phyloP scores from a whole-genome alignment of 2,113 vertebrate species.

The Nerophis ophidion region DNA sequence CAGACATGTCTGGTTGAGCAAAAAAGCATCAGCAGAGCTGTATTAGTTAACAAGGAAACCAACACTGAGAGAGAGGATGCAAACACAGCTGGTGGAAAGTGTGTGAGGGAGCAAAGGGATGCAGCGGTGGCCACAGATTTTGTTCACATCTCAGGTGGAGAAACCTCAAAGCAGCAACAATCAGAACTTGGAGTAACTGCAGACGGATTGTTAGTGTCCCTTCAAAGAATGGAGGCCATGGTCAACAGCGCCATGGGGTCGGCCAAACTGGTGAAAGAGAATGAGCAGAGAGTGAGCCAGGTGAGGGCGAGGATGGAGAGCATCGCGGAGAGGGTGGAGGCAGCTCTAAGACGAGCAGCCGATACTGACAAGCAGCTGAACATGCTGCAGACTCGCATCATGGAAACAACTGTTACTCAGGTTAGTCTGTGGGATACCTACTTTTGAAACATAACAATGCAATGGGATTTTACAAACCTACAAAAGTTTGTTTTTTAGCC shows the following conservation, averaged over 20 bases:
- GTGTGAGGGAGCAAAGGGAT: constrained; percentile 47
- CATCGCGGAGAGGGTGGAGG: constrained; percentile 56
- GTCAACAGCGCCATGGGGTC: constrained; percentile 50
- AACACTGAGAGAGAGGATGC: constrained; percentile 32
- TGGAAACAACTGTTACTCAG: constrained; percentile 24
- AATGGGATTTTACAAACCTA: background rate
- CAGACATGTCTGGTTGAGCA: constrained; percentile 24
- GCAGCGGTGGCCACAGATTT: constrained; percentile 45
- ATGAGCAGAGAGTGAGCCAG: constrained; percentile 55
- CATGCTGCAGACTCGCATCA: constrained; percentile 36
- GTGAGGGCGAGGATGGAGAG: constrained; percentile 61
- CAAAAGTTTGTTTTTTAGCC: background rate
- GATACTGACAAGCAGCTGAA: constrained; percentile 45
- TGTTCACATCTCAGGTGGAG: constrained; percentile 23
- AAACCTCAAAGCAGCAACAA: constrained; percentile 19
- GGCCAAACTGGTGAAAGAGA: constrained; percentile 50
- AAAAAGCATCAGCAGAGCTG: constrained; percentile 11
- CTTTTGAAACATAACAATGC: background rate
- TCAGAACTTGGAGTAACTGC: constrained; percentile 13
- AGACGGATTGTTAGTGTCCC: constrained; percentile 46
- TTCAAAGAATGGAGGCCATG: constrained; percentile 58
- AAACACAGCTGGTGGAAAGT: constrained; percentile 11
- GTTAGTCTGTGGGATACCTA: constrained; percentile 33
- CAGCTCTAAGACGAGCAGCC: constrained; percentile 46
- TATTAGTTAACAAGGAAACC: constrained; percentile 35